Conservation (phyloP, 2,113 vertebrate genomes). For the Neotoma lepida region DNA sequence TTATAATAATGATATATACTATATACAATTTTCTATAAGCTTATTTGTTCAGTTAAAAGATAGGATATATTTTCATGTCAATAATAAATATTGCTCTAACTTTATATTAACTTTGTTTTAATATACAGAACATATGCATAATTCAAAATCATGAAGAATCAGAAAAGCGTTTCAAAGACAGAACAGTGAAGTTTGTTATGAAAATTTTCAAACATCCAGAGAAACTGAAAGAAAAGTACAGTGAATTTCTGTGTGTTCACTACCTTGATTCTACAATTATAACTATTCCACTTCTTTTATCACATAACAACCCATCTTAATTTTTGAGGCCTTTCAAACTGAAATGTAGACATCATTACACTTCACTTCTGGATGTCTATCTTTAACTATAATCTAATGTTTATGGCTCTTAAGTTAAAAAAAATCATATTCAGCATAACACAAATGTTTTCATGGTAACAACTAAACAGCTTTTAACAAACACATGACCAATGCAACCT, state of each 20-base stretch:
- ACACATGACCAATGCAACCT: not conserved
- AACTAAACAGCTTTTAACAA: not conserved
- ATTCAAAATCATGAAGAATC: not conserved
- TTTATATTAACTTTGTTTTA: slow-evolving; percentile 36
- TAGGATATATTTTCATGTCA: not conserved
- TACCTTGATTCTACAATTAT: slow-evolving; percentile 15
- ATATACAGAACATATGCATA: slow-evolving; percentile 4
- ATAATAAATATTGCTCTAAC: slow-evolving; percentile 6
- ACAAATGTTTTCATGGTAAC: not conserved
- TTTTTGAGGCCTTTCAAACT: slow-evolving; percentile 9
- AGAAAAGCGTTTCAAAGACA: not conserved
- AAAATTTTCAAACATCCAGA: not conserved
- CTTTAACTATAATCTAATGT: slow-evolving; percentile 9
- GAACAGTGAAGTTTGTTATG: not conserved
- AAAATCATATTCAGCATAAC: not conserved
- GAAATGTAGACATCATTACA: slow-evolving; percentile 12
- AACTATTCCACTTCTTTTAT: not conserved
- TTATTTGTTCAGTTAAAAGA: slow-evolving; percentile 17
- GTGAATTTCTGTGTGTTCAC: not conserved
- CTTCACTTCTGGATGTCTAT: not conserved
- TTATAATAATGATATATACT: slow-evolving; percentile 37
- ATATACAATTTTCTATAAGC: not conserved
- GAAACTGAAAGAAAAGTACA: not conserved
- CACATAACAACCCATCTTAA: not conserved
- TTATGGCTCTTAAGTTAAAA: slow-evolving; percentile 11